Evolutionary conservation across 2,888 invertebrate genomes (phyloP).

Genomic region (Periphyllus acericola): DNA sequence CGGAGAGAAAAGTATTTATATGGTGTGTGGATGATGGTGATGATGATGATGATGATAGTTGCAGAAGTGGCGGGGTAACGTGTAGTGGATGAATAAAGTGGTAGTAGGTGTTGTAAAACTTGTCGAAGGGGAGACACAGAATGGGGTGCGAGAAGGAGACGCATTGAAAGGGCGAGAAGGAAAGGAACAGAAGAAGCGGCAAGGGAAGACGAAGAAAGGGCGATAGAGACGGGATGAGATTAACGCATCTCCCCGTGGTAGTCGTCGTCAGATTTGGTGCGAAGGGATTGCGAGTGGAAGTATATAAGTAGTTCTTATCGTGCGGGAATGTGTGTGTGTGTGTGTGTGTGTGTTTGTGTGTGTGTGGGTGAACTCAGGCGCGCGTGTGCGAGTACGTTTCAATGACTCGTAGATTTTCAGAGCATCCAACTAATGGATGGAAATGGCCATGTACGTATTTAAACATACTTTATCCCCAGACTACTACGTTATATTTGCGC

Average conservation of each 20-base stretch:
- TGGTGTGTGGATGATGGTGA: neutral
- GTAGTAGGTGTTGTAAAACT: constrained; percentile 29
- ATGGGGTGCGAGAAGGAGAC: neutral
- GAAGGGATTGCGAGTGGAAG: constrained; percentile 6
- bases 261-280: constrained; percentile 9
- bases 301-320: neutral
- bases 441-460: constrained; percentile 37
- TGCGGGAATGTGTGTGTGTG: neutral
- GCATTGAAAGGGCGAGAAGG: neutral
- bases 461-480: constrained; percentile 28
- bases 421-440: constrained; percentile 47
- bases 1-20: neutral
- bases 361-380: neutral
- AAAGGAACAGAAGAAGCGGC: neutral
- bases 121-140: neutral
- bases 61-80: neutral
- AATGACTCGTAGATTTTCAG: constrained; percentile 27
- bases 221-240: neutral
- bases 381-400: constrained; percentile 5
- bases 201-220: neutral
- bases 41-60: neutral
- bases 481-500: constrained; percentile 21
- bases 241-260: neutral
- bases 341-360: neutral
- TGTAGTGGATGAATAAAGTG: neutral